A percentile compares a stretch with the other conserved stretches of the same genome.
phyloP scores from a whole-genome alignment of 2,888 invertebrate genomes.

The Poecilus cupreus region DNA sequence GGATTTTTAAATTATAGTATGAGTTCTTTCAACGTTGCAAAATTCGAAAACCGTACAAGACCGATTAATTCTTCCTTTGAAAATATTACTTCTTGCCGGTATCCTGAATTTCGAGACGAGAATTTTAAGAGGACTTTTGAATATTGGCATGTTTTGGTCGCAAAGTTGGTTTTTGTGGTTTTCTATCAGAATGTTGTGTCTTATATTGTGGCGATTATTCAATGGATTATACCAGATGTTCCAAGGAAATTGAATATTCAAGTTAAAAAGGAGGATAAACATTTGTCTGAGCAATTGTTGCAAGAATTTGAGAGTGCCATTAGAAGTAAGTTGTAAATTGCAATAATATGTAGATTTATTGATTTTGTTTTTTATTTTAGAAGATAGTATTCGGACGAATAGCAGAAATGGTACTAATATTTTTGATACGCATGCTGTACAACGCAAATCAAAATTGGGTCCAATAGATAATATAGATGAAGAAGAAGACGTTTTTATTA shows the following conservation, averaged over 20 bases:
- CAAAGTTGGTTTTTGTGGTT: conserved; percentile 83
- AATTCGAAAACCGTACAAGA: conserved; percentile 74
- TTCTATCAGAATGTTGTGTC: conserved; percentile 87
- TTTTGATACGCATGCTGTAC: no score
- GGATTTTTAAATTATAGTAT: conserved; percentile 83
- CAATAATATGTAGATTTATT: not conserved
- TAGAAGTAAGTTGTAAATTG: not conserved
- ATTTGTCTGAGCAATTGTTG: conserved; percentile 62
- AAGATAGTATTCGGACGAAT: not conserved
- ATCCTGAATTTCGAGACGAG: conserved; percentile 79
- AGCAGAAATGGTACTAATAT: not conserved
- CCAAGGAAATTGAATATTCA: conserved; percentile 81
- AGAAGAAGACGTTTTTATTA: no score
- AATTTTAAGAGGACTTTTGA: conserved; percentile 79
- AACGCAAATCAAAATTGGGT: no score
- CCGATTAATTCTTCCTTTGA: conserved; percentile 65
- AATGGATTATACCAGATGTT: conserved; percentile 86
- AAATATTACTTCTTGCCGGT: conserved; percentile 74
- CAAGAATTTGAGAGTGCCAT: not conserved
- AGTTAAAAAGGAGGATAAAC: conserved; percentile 78
- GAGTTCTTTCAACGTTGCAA: conserved; percentile 79
- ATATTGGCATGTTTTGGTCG: conserved; percentile 85
- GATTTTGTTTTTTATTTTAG: not conserved
- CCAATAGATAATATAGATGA: no score
- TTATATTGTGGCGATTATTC: conserved; percentile 81